phyloP scores from a whole-genome alignment of 1,140 invertebrate species.

The Forficula auricularia region DNA sequence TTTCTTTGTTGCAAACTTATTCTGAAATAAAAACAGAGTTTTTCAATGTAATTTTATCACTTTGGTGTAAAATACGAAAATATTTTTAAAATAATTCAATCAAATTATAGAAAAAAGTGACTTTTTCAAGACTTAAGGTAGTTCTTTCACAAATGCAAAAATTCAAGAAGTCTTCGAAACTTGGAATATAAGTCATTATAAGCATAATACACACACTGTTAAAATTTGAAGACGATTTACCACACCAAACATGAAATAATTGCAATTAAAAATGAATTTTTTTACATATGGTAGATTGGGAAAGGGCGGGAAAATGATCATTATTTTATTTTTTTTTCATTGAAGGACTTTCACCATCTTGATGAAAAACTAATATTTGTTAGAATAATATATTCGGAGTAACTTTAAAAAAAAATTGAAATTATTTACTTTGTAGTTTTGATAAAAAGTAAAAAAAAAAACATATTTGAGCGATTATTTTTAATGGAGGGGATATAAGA shows the following conservation, averaged over 20 bases:
- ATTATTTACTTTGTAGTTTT: no score
- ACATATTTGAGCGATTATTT: no score
- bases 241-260: no score
- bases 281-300: no score
- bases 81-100: neutral
- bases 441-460: no score
- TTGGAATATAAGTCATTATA: neutral
- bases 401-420: no score
- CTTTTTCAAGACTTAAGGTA: neutral
- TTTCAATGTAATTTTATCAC: neutral
- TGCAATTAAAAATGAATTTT: no score
- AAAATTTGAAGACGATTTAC: no score
- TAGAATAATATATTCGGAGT: no score
- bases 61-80: neutral
- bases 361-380: no score
- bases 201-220: no score
- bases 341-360: neutral
- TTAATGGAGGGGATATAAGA: no score
- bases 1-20: slow-evolving; percentile 29
- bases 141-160: neutral
- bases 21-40: slow-evolving; percentile 10
- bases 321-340: neutral
- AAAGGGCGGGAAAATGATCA: neutral
- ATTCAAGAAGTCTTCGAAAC: neutral
- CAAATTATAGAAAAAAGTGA: neutral